These are phyloP conservation scores for Chionis minor DNA, from an alignment of 2,113 vertebrate species.

Conservation along the genomic window DNA sequence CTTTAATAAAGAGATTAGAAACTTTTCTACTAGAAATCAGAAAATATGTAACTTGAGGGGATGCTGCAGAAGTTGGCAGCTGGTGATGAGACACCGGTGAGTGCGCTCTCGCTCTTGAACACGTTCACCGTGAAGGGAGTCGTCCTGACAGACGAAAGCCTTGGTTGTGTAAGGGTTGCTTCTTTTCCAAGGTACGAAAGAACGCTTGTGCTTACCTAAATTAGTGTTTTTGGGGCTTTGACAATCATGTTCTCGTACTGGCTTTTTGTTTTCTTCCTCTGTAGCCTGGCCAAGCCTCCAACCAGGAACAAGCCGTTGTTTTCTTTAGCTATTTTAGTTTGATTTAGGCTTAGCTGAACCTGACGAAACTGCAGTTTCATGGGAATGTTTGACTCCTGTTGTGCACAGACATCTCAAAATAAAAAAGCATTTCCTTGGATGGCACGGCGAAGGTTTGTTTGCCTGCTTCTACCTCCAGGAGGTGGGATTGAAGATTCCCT, in stretches of 20 bases:
- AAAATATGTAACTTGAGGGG: background rate
- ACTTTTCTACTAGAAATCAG: background rate
- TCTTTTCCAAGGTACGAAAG: background rate
- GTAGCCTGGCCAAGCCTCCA: background rate
- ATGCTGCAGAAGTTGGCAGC: background rate
- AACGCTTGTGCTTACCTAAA: background rate
- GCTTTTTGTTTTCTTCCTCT: background rate
- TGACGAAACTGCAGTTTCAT: background rate
- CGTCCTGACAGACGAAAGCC: background rate
- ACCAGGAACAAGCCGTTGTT: background rate
- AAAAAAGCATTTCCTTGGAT: background rate
- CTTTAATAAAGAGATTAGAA: background rate
- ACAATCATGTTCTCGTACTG: accelerated
- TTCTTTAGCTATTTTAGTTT: slow-evolving; percentile 27
- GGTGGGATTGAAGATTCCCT: background rate
- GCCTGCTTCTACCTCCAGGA: background rate
- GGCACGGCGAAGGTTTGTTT: background rate
- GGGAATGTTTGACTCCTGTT: background rate
- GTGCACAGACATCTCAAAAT: background rate
- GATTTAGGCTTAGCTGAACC: background rate
- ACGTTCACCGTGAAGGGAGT: accelerated
- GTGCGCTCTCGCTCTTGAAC: background rate
- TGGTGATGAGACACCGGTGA: background rate
- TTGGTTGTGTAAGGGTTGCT: background rate
- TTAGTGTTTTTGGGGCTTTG: background rate